phyloP scores from a whole-genome alignment of 2,888 invertebrate species.

The Trimorus sp. region DNA sequence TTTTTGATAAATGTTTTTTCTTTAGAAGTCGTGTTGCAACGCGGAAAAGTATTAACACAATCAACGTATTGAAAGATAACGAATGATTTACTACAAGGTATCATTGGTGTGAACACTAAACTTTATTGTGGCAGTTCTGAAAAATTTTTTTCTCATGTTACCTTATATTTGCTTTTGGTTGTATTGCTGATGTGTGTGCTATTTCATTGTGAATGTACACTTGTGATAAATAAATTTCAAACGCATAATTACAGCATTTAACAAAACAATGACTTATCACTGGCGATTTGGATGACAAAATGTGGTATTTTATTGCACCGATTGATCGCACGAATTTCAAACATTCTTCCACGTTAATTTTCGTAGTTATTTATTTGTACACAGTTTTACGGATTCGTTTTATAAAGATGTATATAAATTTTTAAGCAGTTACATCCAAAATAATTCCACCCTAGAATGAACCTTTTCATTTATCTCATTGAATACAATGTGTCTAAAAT shows the following conservation, averaged over 20 bases:
- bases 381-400: neutral
- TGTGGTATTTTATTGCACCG: conserved; percentile 20
- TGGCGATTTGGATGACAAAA: conserved; percentile 1
- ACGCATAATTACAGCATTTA: conserved; percentile 5
- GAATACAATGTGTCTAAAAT: conserved; percentile 21
- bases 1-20: conserved; percentile 22
- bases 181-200: conserved; percentile 22
- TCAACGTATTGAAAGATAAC: neutral
- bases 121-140: conserved; percentile 17
- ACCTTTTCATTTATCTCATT: neutral
- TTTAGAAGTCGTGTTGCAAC: conserved; percentile 45
- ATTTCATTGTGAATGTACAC: conserved; percentile 17
- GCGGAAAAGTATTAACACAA: conserved; percentile 27
- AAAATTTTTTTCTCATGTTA: conserved; percentile 9
- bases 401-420: conserved; percentile 20
- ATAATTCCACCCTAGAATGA: conserved; percentile 11
- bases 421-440: conserved; percentile 13
- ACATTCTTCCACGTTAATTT: neutral
- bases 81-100: conserved; percentile 31
- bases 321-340: conserved; percentile 1
- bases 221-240: conserved; percentile 3
- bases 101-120: conserved; percentile 19
- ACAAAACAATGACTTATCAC: conserved; percentile 33
- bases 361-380: neutral
- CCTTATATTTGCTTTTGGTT: conserved; percentile 6